Evolutionary conservation across 2,113 vertebrate genomes (phyloP).

Genomic region (Gadus chalcogrammus): DNA sequence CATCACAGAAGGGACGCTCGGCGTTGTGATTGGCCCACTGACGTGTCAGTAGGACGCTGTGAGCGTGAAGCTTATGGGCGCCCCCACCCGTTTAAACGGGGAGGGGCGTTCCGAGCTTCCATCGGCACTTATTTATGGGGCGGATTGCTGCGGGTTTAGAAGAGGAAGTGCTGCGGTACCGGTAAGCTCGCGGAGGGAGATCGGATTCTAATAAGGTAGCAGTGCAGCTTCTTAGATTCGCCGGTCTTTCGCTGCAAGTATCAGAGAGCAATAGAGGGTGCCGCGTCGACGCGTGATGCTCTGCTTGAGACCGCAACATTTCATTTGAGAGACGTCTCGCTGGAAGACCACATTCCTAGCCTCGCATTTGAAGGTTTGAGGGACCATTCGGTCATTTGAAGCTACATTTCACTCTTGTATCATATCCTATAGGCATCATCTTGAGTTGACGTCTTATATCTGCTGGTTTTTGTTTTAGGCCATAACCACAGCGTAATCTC

Average conservation of each 20-base stretch:
- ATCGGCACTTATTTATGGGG: constrained; percentile 56
- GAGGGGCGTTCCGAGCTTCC: constrained; percentile 39
- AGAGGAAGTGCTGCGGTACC: constrained; percentile 64
- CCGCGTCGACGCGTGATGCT: constrained; percentile 68
- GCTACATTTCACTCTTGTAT: constrained; percentile 1
- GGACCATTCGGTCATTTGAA: constrained; percentile 24
- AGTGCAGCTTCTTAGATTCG: constrained; percentile 56
- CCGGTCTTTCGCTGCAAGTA: constrained; percentile 68
- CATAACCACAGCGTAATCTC: constrained; percentile 26
- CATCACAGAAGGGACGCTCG: constrained; percentile 38
- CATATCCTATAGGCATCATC: constrained; percentile 7
- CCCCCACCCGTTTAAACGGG: constrained; percentile 26
- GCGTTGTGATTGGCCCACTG: constrained; percentile 50
- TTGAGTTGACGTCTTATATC: constrained; percentile 20
- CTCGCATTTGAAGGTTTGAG: constrained; percentile 43
- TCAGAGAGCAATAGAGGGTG: constrained; percentile 61
- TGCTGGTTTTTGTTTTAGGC: constrained; percentile 21
- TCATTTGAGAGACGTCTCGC: constrained; percentile 59
- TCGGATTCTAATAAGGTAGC: constrained; percentile 39
- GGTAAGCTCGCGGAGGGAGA: constrained; percentile 64
- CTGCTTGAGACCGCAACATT: constrained; percentile 66
- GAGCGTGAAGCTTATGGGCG: no score
- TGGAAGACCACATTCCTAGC: constrained; percentile 23
- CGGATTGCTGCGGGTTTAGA: constrained; percentile 57
- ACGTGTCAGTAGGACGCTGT: constrained; percentile 33